Base-by-base conservation (phyloP, 1,140 invertebrate species). In the Oscheius sp. region DNA sequence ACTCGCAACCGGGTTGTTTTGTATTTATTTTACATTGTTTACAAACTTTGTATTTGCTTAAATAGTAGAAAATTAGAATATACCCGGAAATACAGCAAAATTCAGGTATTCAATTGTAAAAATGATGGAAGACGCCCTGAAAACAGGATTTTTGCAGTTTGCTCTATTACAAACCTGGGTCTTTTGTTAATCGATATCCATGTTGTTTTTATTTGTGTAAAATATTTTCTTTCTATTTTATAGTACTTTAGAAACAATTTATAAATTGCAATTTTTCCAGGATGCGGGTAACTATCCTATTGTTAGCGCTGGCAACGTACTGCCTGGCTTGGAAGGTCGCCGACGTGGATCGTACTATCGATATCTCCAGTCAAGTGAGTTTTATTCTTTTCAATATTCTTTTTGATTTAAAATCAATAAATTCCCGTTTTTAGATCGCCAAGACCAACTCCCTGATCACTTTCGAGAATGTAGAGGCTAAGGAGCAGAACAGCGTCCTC, bases 301-400 rank as follows among this genome's bases (percentile, higher is more conserved):
- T 73, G 18, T 38, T 69, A 32, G 49, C 59, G 13, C 1, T 66
- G 38, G 46, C 38, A 58, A 23, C 49, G 28, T 26, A 46, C 32
- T 67, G 52, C 45, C 45, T 61, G 2, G 72, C 64, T 23, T 67
- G 75, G 55, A 67, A 68, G 66, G 65, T 82, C 36, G 45, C 59
- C 36, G 81, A 76, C 35, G 69, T 71, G 28, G 72, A 74, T 28
- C 64, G 80, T 35, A 79, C 68, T 20, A 62, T 82, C 13, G 80
- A 82, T 68, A 45, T 84, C 3, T 73, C 81, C 29, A 70, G 79
- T 1, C 80, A 82, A 66, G 61, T 63, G 29, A 29, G 61, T 59
- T 59, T 59, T 23, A 23, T 59, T 31, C 23, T 59, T 59, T 59
- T 59, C 23, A 58, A 10, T 58, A 23, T 58, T 58, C 55, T 58